Conservation (phyloP, 2,797 vertebrate genomes). For the Silurus aristotelis region DNA sequence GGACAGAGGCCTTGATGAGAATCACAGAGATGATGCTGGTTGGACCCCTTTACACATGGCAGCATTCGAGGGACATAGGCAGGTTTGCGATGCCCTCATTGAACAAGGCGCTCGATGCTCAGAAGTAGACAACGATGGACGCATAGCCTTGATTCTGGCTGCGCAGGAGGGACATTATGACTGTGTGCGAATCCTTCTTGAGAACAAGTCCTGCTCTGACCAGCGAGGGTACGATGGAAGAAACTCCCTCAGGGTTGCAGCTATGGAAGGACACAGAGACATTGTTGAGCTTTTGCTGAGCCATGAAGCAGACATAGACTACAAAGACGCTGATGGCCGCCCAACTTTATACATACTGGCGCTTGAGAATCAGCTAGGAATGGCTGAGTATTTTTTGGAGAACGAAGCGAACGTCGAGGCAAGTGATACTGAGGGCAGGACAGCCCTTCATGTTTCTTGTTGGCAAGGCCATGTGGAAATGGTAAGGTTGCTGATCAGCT, state of each 20-base stretch:
- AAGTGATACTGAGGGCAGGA: constrained; percentile 91
- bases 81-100: constrained; percentile 94
- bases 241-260: constrained; percentile 90
- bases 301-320: constrained; percentile 89
- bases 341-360: constrained; percentile 96
- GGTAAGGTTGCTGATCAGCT: constrained; percentile 89
- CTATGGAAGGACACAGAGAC: constrained; percentile 93
- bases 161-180: constrained; percentile 97
- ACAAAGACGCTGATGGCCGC: constrained; percentile 93
- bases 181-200: constrained; percentile 91
- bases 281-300: constrained; percentile 91
- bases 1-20: constrained; percentile 97
- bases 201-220: constrained; percentile 91
- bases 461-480: constrained; percentile 98
- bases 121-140: constrained; percentile 95
- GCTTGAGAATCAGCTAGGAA: constrained; percentile 94
- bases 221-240: constrained; percentile 95
- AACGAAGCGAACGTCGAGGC: constrained; percentile 93
- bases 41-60: constrained; percentile 99
- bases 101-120: constrained; percentile 95
- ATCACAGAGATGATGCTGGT: constrained; percentile 94
- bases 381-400: constrained; percentile 95
- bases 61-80: constrained; percentile 92
- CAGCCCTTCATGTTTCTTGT: constrained; percentile 96
- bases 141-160: constrained; percentile 90